Evolutionary conservation across 1,140 invertebrate species (phyloP).

Genomic region (Ctenoplectra terminalis): DNA sequence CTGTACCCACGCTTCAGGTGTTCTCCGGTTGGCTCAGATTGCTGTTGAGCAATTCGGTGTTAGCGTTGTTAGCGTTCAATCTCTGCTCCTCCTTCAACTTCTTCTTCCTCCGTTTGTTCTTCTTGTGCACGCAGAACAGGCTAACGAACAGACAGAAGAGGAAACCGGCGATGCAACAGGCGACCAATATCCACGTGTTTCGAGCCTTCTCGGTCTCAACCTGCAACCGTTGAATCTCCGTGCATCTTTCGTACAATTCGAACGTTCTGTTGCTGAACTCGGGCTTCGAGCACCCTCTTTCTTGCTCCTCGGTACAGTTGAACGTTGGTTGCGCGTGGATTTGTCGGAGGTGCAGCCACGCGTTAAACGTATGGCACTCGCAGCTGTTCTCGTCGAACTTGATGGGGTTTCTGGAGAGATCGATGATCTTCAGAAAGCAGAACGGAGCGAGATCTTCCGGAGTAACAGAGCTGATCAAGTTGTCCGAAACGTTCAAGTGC

Average conservation of each 20-base stretch:
- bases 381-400: slow-evolving; percentile 65
- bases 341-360: slow-evolving; percentile 65
- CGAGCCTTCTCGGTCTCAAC: slow-evolving; percentile 69
- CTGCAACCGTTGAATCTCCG: slow-evolving; percentile 57
- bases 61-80: slow-evolving; percentile 70
- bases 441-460: slow-evolving; percentile 75
- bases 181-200: slow-evolving; percentile 76
- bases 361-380: slow-evolving; percentile 71
- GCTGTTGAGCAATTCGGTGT: slow-evolving; percentile 75
- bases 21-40: slow-evolving; percentile 59
- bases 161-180: slow-evolving; percentile 69
- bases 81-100: slow-evolving; percentile 72
- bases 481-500: slow-evolving; percentile 77
- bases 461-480: slow-evolving; percentile 72
- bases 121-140: slow-evolving; percentile 76
- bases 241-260: slow-evolving; percentile 65
- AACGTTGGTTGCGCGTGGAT: slow-evolving; percentile 67
- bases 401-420: slow-evolving; percentile 71
- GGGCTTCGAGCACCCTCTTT: background rate
- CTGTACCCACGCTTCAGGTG: slow-evolving; percentile 7
- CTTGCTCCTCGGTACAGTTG: slow-evolving; percentile 50
- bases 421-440: slow-evolving; percentile 72
- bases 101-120: slow-evolving; percentile 68
- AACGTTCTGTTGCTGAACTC: slow-evolving; percentile 72
- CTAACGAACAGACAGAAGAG: slow-evolving; percentile 65